These are phyloP conservation scores for Scolopax rusticola DNA, from an alignment of 2,797 vertebrate genomes.

Conservation along the genomic window DNA sequence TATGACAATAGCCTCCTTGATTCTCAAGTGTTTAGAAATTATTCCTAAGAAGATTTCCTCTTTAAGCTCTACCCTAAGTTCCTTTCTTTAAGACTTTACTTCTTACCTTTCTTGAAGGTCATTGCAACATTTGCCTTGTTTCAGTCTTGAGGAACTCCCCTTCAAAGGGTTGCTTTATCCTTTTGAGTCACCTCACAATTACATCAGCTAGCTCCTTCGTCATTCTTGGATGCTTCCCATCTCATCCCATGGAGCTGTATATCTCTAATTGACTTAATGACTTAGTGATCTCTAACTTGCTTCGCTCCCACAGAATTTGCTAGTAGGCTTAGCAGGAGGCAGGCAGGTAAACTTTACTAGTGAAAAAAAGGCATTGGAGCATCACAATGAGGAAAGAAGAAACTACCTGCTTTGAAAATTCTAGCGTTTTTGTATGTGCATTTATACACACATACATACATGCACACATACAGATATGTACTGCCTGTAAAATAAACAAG, in stretches of 20 bases:
- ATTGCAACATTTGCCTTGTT: not conserved
- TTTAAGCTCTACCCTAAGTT: not conserved
- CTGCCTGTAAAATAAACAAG: not conserved
- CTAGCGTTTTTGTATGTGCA: not conserved
- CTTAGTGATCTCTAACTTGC: not conserved
- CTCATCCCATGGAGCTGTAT: accelerated
- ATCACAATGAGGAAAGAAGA: not conserved
- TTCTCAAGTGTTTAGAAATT: not conserved
- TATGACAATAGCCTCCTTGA: not conserved
- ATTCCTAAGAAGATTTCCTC: not conserved
- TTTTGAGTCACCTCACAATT: not conserved
- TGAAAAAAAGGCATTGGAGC: not conserved
- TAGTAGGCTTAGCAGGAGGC: not conserved
- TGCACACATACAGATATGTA: not conserved
- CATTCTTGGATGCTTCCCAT: not conserved
- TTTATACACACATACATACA: not conserved
- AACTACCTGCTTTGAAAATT: not conserved
- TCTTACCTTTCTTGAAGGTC: not conserved
- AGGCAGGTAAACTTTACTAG: not conserved
- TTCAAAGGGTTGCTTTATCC: not conserved
- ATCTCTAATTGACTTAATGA: not conserved
- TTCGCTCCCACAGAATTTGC: not conserved
- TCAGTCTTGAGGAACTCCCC: not conserved
- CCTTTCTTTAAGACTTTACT: no score
- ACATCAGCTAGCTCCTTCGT: not conserved